Evolutionary conservation across 1,140 invertebrate species (phyloP), one percentile per base, ranked within the genome.

Genomic region (Andrena cerasifolii): DNA sequence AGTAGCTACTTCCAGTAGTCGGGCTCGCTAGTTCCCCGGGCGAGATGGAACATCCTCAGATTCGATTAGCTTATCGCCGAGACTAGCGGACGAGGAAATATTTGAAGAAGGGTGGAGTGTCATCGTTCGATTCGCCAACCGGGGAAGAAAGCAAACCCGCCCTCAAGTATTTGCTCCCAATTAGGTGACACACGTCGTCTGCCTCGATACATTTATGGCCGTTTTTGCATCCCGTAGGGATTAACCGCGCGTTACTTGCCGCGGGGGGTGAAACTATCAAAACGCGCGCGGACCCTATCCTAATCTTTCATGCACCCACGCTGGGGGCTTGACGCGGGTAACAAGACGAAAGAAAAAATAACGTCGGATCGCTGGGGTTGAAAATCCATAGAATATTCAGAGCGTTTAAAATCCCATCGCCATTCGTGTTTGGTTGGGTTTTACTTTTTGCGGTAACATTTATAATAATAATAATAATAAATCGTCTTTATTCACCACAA

Each of bases 301-400:
- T 89, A 87, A 89, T 87, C 80, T 87, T 82, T 88, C 87, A 89
- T 87, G 87, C 82, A 86, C 75, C 54, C 75, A 78, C 71, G 45
- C 33, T 45, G 70, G 2, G 47, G n/a, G 65, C 88, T 89, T 88
- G 86, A 89, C 82, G 80, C 63, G 67, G 78, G 56, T 82, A 75
- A 83, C 81, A 47, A 65, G 58, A 82, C 45, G 45, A 33, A 26
- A 47, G 40, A 56, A 61, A 68, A 63, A 61, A 47, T 72, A 74
- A 79, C 18, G 40, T 18, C 54, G 1, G 12, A 16, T 26, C 45
- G 0, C 0, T 1, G 10, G n/a, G 21, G 21, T 18, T 36, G 5
- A 14, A 1, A 14, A 26, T 45, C 3, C 62, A 65, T 71, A 58
- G 18, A 40, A 3, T 51, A 21, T 24, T 24, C 24, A 6, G 36